phyloP scores from a whole-genome alignment of 1,140 invertebrate species.

The Mycetomoellerius zeteki region DNA sequence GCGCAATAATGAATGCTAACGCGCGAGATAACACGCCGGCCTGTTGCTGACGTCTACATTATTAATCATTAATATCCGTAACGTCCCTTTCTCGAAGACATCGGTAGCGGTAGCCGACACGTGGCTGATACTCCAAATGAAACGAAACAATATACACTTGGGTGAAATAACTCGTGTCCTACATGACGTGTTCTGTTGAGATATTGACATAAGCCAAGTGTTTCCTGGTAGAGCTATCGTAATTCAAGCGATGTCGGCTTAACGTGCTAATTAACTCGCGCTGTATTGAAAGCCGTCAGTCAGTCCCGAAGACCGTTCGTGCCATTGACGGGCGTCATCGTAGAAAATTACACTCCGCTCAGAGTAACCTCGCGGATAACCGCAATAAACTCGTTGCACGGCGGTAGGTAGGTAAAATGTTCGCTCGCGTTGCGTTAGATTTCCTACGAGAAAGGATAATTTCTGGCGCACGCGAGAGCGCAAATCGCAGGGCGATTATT shows the following conservation, averaged over 20 bases:
- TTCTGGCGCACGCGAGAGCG: constrained; percentile 72
- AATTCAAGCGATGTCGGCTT: constrained; percentile 26
- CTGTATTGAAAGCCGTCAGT: constrained; percentile 66
- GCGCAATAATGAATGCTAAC: constrained; percentile 50
- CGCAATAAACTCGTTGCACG: constrained; percentile 35
- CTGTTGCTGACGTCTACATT: constrained; percentile 52
- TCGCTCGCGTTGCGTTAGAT: not conserved
- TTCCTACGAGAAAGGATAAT: constrained; percentile 26
- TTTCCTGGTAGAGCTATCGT: constrained; percentile 3
- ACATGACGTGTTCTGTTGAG: constrained; percentile 7
- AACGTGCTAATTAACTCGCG: constrained; percentile 66
- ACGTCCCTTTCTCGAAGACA: not conserved
- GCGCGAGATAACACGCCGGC: constrained; percentile 19
- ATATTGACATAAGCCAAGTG: constrained; percentile 38
- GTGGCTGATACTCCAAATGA: not conserved
- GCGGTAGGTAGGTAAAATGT: constrained; percentile 7
- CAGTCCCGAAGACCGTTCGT: constrained; percentile 36
- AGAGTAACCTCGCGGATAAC: constrained; percentile 23
- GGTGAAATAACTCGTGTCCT: not conserved
- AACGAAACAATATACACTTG: constrained; percentile 21
- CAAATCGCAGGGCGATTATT: constrained; percentile 70
- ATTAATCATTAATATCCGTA: constrained; percentile 52
- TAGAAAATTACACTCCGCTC: constrained; percentile 24
- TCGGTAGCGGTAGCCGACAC: constrained; percentile 1
- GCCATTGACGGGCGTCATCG: constrained; percentile 30